Conservation (phyloP, 2,113 vertebrate genomes). For the Perccottus glenii region DNA sequence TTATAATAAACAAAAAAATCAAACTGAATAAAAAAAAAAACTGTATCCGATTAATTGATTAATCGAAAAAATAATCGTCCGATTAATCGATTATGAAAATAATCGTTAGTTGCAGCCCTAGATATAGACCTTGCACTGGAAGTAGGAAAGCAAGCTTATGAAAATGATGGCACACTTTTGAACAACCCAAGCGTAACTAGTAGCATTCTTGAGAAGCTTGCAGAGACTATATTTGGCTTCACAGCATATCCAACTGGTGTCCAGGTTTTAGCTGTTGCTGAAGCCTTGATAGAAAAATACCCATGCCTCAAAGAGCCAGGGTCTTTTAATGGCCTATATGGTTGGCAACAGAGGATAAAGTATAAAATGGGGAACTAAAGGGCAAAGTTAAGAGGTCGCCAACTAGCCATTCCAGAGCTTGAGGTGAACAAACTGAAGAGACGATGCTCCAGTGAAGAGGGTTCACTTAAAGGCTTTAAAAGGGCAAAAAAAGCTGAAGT, state of each 20-base stretch:
- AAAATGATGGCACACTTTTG: neutral
- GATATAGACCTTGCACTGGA: neutral
- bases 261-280: slow-evolving; percentile 13
- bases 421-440: slow-evolving; percentile 26
- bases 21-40: no score
- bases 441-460: neutral
- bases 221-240: slow-evolving; percentile 12
- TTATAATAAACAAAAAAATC: no score
- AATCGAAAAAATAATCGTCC: no score
- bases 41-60: no score
- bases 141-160: neutral
- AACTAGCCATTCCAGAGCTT: slow-evolving; percentile 17
- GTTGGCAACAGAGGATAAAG: slow-evolving; percentile 22
- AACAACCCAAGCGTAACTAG: slow-evolving; percentile 15
- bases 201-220: slow-evolving; percentile 24
- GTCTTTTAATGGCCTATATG: slow-evolving; percentile 28
- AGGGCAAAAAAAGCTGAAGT: slow-evolving; percentile 17
- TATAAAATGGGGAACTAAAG: slow-evolving; percentile 17
- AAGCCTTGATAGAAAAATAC: slow-evolving; percentile 23
- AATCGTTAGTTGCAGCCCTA: no score
- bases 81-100: no score
- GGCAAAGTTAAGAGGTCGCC: slow-evolving; percentile 8
- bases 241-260: slow-evolving; percentile 10
- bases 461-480: slow-evolving; percentile 13
- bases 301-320: slow-evolving; percentile 20